These are phyloP conservation scores for Hylaeus anthracinus DNA, from an alignment of 1,140 invertebrate species.

Conservation along the genomic window DNA sequence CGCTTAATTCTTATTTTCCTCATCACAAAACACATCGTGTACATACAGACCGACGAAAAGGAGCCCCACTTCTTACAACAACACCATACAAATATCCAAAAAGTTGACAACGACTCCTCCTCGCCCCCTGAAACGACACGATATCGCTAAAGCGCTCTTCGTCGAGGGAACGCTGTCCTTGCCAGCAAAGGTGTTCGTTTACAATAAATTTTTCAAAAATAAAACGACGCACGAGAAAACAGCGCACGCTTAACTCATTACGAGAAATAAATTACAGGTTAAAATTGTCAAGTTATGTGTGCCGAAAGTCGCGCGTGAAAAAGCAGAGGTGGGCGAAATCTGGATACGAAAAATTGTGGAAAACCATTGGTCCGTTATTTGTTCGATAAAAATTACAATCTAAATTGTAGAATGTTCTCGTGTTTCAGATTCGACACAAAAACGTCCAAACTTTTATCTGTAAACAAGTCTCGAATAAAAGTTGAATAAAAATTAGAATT, in stretches of 20 bases:
- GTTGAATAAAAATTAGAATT: too few relatives aligned
- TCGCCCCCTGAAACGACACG: too few relatives aligned
- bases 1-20: conserved; percentile 2
- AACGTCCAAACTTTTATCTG: too few relatives aligned
- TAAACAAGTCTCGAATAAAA: too few relatives aligned
- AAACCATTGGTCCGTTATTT: too few relatives aligned
- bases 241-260: conserved; percentile 35
- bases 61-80: not conserved
- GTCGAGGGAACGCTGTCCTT: not conserved
- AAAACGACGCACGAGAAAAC: conserved; percentile 49
- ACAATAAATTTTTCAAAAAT: not conserved
- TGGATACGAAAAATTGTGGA: too few relatives aligned
- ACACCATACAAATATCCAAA: not conserved
- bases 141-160: not conserved
- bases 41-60: not conserved
- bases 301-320: conserved; percentile 33
- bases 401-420: too few relatives aligned
- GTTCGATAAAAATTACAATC: too few relatives aligned
- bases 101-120: not conserved
- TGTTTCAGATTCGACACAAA: too few relatives aligned
- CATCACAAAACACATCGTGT: not conserved
- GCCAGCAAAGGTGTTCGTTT: not conserved
- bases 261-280: conserved; percentile 44
- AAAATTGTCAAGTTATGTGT: conserved; percentile 43
- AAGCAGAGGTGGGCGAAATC: not conserved